These are phyloP conservation scores for Apotomis betuletana DNA, from an alignment of 2,888 invertebrate species.

Conservation along the genomic window DNA sequence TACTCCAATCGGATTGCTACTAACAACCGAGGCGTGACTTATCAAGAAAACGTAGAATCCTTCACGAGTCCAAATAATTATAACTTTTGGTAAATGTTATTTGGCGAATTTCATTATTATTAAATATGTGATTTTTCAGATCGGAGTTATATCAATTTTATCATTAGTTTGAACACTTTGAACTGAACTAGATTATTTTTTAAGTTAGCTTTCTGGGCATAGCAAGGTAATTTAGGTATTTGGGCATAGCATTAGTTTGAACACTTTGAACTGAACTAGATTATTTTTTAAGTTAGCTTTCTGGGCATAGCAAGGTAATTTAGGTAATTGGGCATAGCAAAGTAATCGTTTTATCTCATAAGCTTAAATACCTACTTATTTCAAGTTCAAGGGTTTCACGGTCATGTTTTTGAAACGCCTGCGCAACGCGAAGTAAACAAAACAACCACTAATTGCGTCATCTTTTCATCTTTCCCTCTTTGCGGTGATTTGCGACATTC, in stretches of 20 bases:
- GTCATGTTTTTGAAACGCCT: constrained; percentile 31
- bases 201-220: too few species aligned
- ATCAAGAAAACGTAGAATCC: constrained; percentile 6
- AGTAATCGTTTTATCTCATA: too few species aligned
- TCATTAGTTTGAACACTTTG: too few species aligned
- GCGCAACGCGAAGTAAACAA: constrained; percentile 33
- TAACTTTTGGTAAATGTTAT: neutral
- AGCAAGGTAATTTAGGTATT: too few species aligned
- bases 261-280: too few species aligned
- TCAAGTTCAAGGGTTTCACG: constrained; percentile 35
- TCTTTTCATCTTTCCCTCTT: constrained; percentile 35
- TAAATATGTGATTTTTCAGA: too few species aligned
- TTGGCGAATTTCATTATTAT: neutral
- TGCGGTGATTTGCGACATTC: constrained; percentile 39
- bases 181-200: too few species aligned
- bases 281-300: too few species aligned
- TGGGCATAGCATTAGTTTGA: too few species aligned
- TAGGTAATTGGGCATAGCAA: too few species aligned
- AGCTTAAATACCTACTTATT: neutral
- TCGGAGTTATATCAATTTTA: too few species aligned
- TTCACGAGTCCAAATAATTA: constrained; percentile 5
- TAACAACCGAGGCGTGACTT: constrained; percentile 20
- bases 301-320: too few species aligned
- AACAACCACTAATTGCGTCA: constrained; percentile 38
- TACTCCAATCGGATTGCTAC: constrained; percentile 10